phyloP scores from a whole-genome alignment of 2,888 invertebrate genomes.

The Sphaeridia pumilis region DNA sequence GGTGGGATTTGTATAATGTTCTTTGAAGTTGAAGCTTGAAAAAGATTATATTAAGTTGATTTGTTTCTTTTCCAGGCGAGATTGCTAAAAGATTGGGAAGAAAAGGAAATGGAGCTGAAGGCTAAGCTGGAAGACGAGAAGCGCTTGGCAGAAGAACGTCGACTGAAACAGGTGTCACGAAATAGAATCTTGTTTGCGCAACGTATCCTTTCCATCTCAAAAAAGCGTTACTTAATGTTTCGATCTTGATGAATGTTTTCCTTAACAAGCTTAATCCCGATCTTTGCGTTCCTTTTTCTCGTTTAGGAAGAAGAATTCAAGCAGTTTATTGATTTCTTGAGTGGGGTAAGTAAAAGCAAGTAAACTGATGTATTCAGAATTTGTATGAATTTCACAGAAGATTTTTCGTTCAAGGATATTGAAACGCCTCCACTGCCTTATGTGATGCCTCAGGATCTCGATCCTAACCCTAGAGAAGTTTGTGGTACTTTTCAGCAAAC shows the following conservation, averaged over 20 bases:
- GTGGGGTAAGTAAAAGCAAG: conserved; percentile 33
- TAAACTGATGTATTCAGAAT: no score
- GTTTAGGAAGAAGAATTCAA: conserved; percentile 31
- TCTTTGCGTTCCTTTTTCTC: not conserved
- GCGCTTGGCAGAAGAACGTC: conserved; percentile 6
- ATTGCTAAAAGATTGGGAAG: conserved; percentile 55
- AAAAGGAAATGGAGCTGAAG: conserved; percentile 37
- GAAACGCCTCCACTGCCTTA: conserved; percentile 33
- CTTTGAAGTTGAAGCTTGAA: no score
- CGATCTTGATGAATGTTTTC: no score
- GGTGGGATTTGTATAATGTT: no score
- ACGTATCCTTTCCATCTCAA: no score
- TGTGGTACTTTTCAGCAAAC: conserved; percentile 85
- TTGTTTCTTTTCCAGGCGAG: conserved; percentile 35
- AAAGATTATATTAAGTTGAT: no score
- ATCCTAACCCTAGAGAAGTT: conserved; percentile 41
- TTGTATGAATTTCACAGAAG: no score
- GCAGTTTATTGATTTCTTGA: conserved; percentile 28
- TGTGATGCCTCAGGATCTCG: conserved; percentile 25
- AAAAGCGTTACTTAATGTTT: no score
- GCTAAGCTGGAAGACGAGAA: conserved; percentile 8
- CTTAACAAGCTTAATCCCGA: conserved; percentile 10
- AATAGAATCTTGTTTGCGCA: no score
- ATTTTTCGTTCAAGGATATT: conserved; percentile 32
- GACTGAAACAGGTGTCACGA: conserved; percentile 13